Evolutionary conservation across 2,113 vertebrate species (phyloP).

Genomic region (Chunga burmeisteri): DNA sequence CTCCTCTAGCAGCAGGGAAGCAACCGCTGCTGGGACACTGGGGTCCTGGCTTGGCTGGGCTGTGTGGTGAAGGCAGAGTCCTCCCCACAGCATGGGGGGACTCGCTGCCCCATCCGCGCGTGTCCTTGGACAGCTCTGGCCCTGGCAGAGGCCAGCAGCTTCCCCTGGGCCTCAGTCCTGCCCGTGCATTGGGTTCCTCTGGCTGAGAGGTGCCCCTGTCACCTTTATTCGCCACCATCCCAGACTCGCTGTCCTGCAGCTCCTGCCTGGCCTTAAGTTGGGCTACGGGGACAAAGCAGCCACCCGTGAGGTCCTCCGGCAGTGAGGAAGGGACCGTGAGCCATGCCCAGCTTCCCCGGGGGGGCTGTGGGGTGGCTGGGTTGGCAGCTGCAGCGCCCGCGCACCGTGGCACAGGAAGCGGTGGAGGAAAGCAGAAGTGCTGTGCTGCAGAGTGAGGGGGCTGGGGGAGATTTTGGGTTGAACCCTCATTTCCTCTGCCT

Average conservation of each 20-base stretch:
- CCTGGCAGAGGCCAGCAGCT: not conserved
- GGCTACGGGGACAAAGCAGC: not conserved
- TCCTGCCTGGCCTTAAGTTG: not conserved
- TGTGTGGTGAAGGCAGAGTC: not conserved
- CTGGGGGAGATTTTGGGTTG: not conserved
- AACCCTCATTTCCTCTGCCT: slow-evolving; percentile 5
- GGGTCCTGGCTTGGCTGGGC: too few relatives aligned
- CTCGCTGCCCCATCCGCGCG: rapidly evolving
- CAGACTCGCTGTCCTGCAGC: rapidly evolving
- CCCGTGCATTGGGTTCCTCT: rapidly evolving
- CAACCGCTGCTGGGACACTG: rapidly evolving
- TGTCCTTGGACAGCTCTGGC: not conserved
- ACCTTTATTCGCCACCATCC: not conserved
- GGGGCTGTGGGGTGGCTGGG: rapidly evolving
- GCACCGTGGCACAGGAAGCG: not conserved
- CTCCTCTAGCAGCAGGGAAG: not conserved
- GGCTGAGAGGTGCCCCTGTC: not conserved
- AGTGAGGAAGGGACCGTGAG: rapidly evolving
- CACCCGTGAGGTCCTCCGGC: rapidly evolving
- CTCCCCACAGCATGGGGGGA: rapidly evolving
- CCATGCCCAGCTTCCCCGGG: rapidly evolving
- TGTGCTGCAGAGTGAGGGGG: rapidly evolving
- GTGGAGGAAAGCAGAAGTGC: slow-evolving; percentile 46
- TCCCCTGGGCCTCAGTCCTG: rapidly evolving
- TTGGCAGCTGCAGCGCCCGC: not conserved